These are phyloP conservation scores for Amblyjoppa proteus DNA, from an alignment of 2,888 invertebrate species.

Conservation along the genomic window DNA sequence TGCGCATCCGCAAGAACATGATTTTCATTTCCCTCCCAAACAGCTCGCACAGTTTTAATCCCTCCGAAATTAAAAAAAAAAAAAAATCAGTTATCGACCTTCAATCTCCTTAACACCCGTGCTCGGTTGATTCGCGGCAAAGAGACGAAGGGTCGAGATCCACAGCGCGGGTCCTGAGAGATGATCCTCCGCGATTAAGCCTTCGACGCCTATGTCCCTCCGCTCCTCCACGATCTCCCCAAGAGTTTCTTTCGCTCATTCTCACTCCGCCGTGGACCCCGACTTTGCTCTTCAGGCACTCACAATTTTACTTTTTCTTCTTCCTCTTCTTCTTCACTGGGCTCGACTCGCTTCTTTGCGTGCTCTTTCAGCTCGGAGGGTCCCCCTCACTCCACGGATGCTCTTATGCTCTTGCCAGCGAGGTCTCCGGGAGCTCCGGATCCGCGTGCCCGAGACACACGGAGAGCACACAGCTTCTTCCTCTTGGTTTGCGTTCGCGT, in stretches of 20 bases:
- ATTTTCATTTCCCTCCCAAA: no score
- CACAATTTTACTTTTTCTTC: slow-evolving; percentile 62
- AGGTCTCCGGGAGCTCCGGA: slow-evolving; percentile 39
- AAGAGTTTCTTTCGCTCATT: slow-evolving; percentile 52
- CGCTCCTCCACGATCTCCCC: slow-evolving; percentile 49
- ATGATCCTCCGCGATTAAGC: slow-evolving; percentile 75
- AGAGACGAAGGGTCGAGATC: not conserved
- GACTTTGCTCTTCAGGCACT: slow-evolving; percentile 69
- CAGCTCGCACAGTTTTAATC: no score
- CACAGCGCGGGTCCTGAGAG: slow-evolving; percentile 37
- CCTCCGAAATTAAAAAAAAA: no score
- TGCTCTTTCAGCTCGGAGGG: slow-evolving; percentile 58
- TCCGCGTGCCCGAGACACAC: slow-evolving; percentile 30
- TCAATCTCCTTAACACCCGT: not conserved
- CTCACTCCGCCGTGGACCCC: slow-evolving; percentile 62
- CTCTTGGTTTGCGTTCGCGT: slow-evolving; percentile 53
- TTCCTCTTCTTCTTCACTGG: slow-evolving; percentile 63
- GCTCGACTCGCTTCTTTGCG: slow-evolving; percentile 68
- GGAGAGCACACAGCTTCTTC: slow-evolving; percentile 32
- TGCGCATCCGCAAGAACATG: not conserved
- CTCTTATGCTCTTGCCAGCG: slow-evolving; percentile 31
- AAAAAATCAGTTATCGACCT: not conserved
- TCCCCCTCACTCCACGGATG: slow-evolving; percentile 39
- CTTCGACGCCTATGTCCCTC: slow-evolving; percentile 72
- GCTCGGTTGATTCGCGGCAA: slow-evolving; percentile 2